Percentiles rank a stretch among this genome's conserved stretches.
These are phyloP conservation scores for Hemithea aestivaria DNA, from an alignment of 2,888 invertebrate genomes.

Conservation along the genomic window DNA sequence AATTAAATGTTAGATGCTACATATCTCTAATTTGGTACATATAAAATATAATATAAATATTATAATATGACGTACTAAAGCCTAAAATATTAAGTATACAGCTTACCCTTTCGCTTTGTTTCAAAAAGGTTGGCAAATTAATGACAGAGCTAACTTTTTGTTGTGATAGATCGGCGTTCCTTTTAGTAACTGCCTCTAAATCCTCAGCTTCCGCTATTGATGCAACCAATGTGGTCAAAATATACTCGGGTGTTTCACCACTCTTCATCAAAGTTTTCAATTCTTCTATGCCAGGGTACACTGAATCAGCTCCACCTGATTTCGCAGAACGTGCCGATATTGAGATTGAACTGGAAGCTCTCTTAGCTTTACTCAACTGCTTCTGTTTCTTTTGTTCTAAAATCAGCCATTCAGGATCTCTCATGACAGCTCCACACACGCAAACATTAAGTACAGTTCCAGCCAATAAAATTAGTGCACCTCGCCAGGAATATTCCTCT, in stretches of 20 bases:
- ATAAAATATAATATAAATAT: no score
- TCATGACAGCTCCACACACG: constrained; percentile 91
- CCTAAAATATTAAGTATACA: no score
- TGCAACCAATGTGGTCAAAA: constrained; percentile 80
- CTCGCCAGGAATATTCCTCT: constrained; percentile 89
- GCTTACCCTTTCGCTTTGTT: constrained; percentile 84
- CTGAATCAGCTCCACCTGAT: constrained; percentile 75
- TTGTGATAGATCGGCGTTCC: constrained; percentile 64
- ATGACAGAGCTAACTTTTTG: constrained; percentile 83
- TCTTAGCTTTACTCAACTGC: constrained; percentile 70
- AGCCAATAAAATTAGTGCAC: constrained; percentile 86
- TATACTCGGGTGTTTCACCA: constrained; percentile 83
- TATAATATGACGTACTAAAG: no score
- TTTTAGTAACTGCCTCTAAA: constrained; percentile 65
- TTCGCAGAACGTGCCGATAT: constrained; percentile 71
- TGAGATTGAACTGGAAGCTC: constrained; percentile 74
- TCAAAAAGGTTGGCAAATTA: constrained; percentile 88
- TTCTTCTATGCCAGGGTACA: constrained; percentile 82
- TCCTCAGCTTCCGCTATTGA: constrained; percentile 76
- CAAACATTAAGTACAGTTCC: constrained; percentile 92
- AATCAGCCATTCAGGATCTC: constrained; percentile 91
- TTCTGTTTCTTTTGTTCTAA: constrained; percentile 81
- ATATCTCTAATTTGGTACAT: no score
- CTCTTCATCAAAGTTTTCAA: constrained; percentile 84
- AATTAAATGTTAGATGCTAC: constrained; percentile 3